Evolutionary conservation across 2,113 vertebrate species (phyloP).

Genomic region (Spermophilus dauricus): DNA sequence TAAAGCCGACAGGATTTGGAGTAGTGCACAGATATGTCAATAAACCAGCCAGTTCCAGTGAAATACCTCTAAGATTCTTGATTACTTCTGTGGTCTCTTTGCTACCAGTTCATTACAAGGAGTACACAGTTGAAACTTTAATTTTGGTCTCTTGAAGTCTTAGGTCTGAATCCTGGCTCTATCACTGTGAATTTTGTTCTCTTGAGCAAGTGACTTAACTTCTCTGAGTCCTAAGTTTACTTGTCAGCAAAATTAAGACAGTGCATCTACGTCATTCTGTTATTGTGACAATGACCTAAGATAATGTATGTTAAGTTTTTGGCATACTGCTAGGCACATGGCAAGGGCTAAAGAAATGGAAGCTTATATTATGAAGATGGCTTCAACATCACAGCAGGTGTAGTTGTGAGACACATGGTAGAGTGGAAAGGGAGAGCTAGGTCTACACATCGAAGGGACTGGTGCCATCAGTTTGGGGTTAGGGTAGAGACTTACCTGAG

Average conservation of each 20-base stretch:
- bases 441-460: neutral
- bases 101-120: neutral
- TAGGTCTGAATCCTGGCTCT: neutral
- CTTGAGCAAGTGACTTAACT: neutral
- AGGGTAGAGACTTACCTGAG: neutral
- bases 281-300: neutral
- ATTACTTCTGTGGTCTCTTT: neutral
- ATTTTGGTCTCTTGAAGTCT: neutral
- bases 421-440: neutral
- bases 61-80: neutral
- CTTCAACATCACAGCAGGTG: neutral
- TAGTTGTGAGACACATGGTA: neutral
- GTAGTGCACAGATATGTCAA: too few species aligned
- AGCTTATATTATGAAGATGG: neutral
- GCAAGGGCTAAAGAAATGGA: neutral
- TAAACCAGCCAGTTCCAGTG: too few species aligned
- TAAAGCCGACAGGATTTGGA: neutral
- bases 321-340: neutral
- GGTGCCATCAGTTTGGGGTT: too few species aligned
- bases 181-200: neutral
- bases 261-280: neutral
- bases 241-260: neutral
- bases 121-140: neutral
- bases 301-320: neutral
- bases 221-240: neutral